A percentile compares a stretch with the other conserved stretches of the same genome.
Evolutionary conservation across 2,113 vertebrate species (phyloP).

Genomic region (Scytalopus superciliaris): DNA sequence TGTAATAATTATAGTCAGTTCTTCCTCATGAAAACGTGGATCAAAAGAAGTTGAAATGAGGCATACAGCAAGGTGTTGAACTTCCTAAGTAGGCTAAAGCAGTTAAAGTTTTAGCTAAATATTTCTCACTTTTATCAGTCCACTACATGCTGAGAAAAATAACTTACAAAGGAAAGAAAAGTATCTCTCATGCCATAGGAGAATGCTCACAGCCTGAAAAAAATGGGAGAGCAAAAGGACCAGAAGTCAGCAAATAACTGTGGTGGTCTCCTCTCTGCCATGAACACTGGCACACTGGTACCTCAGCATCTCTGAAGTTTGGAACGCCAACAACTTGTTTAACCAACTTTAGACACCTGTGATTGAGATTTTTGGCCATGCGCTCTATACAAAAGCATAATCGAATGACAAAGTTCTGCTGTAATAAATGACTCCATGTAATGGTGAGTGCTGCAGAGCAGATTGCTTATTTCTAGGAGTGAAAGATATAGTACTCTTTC

Average conservation of each 20-base stretch:
- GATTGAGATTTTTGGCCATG: constrained; percentile 57
- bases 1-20: constrained; percentile 32
- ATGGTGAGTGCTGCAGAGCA: constrained; percentile 22
- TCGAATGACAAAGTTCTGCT: constrained; percentile 44
- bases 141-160: not conserved
- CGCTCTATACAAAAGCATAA: constrained; percentile 12
- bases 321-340: not conserved
- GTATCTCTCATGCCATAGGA: not conserved
- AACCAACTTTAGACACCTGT: constrained; percentile 29
- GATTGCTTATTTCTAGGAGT: constrained; percentile 50
- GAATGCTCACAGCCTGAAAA: not conserved
- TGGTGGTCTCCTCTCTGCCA: not conserved
- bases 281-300: fast-evolving
- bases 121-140: constrained; percentile 26
- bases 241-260: not conserved
- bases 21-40: not conserved
- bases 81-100: constrained; percentile 38
- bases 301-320: not conserved
- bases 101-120: constrained; percentile 41
- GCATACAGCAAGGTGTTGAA: constrained; percentile 2
- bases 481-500: constrained; percentile 22
- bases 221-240: not conserved
- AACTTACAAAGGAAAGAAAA: not conserved
- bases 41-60: constrained; percentile 33
- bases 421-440: constrained; percentile 43